These are phyloP conservation scores for Campylomormyrus tamandua DNA, from an alignment of 2,113 vertebrate species.

Conservation along the genomic window DNA sequence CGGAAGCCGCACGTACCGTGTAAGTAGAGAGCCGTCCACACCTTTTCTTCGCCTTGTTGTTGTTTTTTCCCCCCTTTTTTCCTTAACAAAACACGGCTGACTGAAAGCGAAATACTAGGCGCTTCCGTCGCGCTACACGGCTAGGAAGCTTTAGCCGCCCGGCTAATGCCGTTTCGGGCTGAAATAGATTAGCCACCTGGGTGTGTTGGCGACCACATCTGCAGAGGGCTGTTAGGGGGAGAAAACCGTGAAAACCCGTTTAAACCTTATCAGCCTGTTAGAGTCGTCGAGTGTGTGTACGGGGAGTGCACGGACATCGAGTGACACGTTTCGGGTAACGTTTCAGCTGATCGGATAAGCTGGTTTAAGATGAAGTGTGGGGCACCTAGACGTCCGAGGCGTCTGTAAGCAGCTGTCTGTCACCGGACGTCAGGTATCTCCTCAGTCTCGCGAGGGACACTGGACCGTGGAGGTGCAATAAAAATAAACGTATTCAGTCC, in stretches of 20 bases:
- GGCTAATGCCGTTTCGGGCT: not conserved
- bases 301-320: not conserved
- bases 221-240: not conserved
- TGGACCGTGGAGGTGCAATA: not conserved
- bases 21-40: not conserved
- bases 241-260: not conserved
- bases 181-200: not conserved
- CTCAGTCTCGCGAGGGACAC: not conserved
- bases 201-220: not conserved
- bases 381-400: not conserved
- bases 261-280: not conserved
- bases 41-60: not conserved
- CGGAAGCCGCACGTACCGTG: not conserved
- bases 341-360: not conserved
- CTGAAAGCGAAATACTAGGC: not conserved
- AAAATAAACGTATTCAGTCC: not conserved
- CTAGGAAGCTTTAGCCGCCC: not conserved
- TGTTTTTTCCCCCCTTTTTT: not conserved
- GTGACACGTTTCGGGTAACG: not conserved
- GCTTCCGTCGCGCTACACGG: not conserved
- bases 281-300: not conserved
- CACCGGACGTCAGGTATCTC: not conserved
- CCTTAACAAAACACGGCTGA: not conserved
- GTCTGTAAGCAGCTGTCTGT: not conserved
- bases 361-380: not conserved